phyloP scores from a whole-genome alignment of 2,888 invertebrate genomes.

The Meta bourneti region DNA sequence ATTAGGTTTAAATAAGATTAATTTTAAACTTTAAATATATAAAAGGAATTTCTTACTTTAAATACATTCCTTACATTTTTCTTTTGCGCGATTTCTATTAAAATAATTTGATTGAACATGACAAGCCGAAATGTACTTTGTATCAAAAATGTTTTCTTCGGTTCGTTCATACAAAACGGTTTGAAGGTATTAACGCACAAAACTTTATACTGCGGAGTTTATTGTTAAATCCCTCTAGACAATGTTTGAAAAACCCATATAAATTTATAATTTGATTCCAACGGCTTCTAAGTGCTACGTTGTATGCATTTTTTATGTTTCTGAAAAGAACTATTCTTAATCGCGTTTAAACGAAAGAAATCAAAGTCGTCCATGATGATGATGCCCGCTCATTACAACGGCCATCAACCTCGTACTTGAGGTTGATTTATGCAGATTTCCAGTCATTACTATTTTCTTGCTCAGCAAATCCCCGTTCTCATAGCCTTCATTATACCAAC shows the following conservation, averaged over 20 bases:
- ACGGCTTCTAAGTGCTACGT: background rate
- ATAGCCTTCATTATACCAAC: slow-evolving; percentile 56
- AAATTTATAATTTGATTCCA: background rate
- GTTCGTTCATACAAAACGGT: too few species aligned
- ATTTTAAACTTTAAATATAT: too few species aligned
- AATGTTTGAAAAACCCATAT: background rate
- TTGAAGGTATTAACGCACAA: too few species aligned
- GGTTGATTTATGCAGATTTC: slow-evolving; percentile 70
- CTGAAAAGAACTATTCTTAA: slow-evolving; percentile 31
- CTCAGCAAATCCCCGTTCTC: slow-evolving; percentile 66
- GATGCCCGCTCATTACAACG: slow-evolving; percentile 52
- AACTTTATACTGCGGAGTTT: background rate
- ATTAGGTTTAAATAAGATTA: too few species aligned
- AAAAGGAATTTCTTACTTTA: too few species aligned
- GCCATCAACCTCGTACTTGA: slow-evolving; percentile 57
- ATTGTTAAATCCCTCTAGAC: background rate
- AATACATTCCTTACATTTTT: too few species aligned
- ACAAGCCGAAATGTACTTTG: too few species aligned
- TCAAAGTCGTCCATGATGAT: slow-evolving; percentile 28
- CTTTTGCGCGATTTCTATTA: too few species aligned
- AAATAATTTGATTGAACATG: too few species aligned
- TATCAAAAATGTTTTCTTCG: too few species aligned
- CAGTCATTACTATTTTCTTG: slow-evolving; percentile 70
- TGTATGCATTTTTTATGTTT: slow-evolving; percentile 36
- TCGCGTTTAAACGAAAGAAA: slow-evolving; percentile 56